Evolutionary conservation across 2,888 invertebrate species (phyloP), one percentile per base, ranked within the genome.

Genomic region (Nemotelus pantherinus): DNA sequence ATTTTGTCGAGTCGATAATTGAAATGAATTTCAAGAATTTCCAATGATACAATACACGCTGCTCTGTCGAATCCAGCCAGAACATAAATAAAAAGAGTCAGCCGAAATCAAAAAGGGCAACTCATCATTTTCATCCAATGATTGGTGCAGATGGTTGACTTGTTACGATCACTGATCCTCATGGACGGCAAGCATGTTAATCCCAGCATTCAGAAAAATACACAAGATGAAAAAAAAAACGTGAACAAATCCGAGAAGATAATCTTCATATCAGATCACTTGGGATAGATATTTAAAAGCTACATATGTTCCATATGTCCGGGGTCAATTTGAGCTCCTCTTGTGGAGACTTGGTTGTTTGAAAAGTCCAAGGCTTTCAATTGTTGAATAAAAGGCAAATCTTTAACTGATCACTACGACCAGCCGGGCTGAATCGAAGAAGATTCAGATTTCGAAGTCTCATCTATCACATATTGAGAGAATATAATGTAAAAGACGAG

Each of bases 11-110:
- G 10, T 58, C 60, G 60, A 74, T 74, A 74, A 74, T 74, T 74
- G 74, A 74, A 74, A 74, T 60, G 74, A 74, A 74, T 74, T 74
- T 74, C 48, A 74, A 74, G 74, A 74, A 74, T 74, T 74, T 74
- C 74, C 43, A 70, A 39, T 55, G 55, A 43, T 43, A 48, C 63
- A 58, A 25, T 57, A 60, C 74, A 74, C 60, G 43, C 45, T 48
- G 44, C 10, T 68, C 39, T 60, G 39, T 5, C 60, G 41, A 25
- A 50, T 55, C 55, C 70, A 67, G 44, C 25, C 67, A 39, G 50
- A 25, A 3, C 3, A 72, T 45, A 58, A 72, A 72, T 39, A 70
- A 70, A 47, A 70, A 53, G 10, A 25, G 39, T 39, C 9, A 60
- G 25, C 1, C 25, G 25, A 25, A 25, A 25, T 25, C 25, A 3